A percentile compares a stretch with the other conserved stretches of the same genome.
These are phyloP conservation scores for Dolichallabes microphthalmus DNA, from an alignment of 2,113 vertebrate genomes.

Conservation along the genomic window DNA sequence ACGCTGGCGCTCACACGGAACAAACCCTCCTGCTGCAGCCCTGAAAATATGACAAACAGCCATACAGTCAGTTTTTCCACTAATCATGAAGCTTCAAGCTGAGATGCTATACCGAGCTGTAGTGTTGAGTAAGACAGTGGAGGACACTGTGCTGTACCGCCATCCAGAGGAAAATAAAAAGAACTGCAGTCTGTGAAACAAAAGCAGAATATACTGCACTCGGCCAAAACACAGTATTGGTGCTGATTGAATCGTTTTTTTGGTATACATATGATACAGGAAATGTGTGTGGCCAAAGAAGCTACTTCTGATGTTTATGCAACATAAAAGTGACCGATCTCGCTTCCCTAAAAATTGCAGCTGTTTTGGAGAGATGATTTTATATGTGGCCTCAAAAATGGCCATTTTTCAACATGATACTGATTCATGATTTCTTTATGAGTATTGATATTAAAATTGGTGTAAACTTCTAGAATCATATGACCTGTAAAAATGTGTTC, in stretches of 20 bases:
- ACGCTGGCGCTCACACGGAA: slow-evolving; percentile 88
- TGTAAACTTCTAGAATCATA: no score
- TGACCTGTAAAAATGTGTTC: no score
- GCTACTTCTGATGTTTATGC: no score
- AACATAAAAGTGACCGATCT: no score
- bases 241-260: background rate
- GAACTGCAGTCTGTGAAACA: slow-evolving; percentile 3
- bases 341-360: no score
- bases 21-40: slow-evolving; percentile 86
- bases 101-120: background rate
- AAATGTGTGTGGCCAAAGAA: no score
- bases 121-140: background rate
- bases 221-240: background rate
- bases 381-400: no score
- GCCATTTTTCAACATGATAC: no score
- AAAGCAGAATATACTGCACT: background rate
- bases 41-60: slow-evolving; percentile 62
- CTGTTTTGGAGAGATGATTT: no score
- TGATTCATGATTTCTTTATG: no score
- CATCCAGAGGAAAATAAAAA: slow-evolving; percentile 25
- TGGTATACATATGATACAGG: no score
- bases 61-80: background rate
- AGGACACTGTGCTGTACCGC: slow-evolving; percentile 8
- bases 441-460: no score
- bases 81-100: background rate